These are phyloP conservation scores for Echiichthys vipera DNA, from an alignment of 2,797 vertebrate species.

Conservation along the genomic window DNA sequence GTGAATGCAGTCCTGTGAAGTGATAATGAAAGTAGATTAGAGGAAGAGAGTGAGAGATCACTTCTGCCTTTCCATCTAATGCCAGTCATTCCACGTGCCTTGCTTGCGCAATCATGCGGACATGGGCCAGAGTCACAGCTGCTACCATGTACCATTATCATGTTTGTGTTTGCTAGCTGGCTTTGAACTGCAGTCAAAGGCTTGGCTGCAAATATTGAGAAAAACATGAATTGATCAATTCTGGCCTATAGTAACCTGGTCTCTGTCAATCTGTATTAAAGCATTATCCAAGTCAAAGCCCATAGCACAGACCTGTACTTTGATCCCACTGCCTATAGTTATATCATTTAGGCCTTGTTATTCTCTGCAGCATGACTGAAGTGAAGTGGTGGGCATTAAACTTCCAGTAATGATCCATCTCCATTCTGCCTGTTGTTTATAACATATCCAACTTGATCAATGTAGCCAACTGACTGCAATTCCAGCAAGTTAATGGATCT, in stretches of 20 bases:
- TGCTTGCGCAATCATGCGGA: constrained; percentile 55
- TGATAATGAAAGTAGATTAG: constrained; percentile 53
- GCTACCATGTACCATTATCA: constrained; percentile 17
- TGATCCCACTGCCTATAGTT: constrained; percentile 39
- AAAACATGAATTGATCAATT: constrained; percentile 19
- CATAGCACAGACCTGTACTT: constrained; percentile 51
- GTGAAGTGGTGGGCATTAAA: constrained; percentile 19
- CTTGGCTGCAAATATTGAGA: constrained; percentile 12
- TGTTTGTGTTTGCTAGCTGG: background rate
- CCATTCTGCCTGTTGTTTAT: background rate
- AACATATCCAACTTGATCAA: constrained; percentile 3
- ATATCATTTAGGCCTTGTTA: constrained; percentile 11
- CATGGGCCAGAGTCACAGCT: constrained; percentile 48
- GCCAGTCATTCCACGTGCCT: constrained; percentile 24
- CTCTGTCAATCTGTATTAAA: constrained; percentile 13
- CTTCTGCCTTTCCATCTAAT: constrained; percentile 61
- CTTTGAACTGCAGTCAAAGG: constrained; percentile 20
- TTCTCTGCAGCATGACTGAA: constrained; percentile 32
- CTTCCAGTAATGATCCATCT: constrained; percentile 4
- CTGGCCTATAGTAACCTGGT: constrained; percentile 15
- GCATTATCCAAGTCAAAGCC: constrained; percentile 7
- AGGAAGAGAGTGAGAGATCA: constrained; percentile 56
- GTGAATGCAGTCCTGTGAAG: constrained; percentile 30
- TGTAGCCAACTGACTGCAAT: background rate
- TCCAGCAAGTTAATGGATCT: background rate